Evolutionary conservation across 2,113 vertebrate species (phyloP).

Genomic region (Sylvietta virens): DNA sequence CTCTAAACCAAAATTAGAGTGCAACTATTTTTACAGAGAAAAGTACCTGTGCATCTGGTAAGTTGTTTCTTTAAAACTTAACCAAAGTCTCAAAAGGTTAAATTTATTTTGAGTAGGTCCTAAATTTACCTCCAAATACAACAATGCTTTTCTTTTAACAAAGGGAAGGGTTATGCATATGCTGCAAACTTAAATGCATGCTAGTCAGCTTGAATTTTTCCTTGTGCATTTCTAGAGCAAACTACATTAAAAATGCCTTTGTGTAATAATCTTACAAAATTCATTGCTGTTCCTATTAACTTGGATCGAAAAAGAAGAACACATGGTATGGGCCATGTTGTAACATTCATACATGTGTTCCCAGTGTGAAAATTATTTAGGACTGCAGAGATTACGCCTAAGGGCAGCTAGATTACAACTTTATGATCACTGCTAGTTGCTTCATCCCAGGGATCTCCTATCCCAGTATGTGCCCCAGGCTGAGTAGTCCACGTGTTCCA

Average conservation of each 20-base stretch:
- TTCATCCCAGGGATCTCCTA: neutral
- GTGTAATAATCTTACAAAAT: neutral
- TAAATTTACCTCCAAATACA: neutral
- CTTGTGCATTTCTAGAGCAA: neutral
- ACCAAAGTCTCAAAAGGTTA: neutral
- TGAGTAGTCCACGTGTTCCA: neutral
- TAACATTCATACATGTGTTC: neutral
- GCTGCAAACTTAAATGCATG: neutral
- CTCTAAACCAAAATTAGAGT: neutral
- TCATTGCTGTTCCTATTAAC: neutral
- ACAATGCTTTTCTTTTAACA: neutral
- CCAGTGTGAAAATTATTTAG: neutral
- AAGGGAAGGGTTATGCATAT: neutral
- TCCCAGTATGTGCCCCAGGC: accelerated
- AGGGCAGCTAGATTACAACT: neutral
- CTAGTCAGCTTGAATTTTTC: neutral
- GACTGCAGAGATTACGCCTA: neutral
- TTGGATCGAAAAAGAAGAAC: neutral
- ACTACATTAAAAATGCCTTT: neutral
- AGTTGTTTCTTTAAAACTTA: neutral
- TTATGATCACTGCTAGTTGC: neutral
- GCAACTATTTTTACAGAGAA: neutral
- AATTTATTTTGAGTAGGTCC: neutral
- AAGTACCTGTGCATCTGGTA: neutral
- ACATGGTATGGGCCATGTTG: neutral